Evolutionary conservation across 2,113 vertebrate species (phyloP), one percentile per base, ranked within the genome.

Genomic region (Uropsilus gracilis): DNA sequence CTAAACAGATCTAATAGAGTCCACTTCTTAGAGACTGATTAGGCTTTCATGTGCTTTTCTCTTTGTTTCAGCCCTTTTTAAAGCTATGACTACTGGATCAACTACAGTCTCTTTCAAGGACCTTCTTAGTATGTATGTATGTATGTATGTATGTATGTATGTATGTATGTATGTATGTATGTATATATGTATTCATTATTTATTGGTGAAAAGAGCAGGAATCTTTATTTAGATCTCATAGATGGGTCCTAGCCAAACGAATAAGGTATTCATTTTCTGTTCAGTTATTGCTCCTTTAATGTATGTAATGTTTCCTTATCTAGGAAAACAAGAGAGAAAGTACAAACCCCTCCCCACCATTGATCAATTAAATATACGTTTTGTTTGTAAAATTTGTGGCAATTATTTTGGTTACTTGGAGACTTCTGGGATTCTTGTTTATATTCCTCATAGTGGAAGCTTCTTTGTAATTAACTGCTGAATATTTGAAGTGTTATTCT

Each of bases 381-480:
- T 89, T 69, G 12, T 89, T 78, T 46, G 20, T 30, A 44, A 4
- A 55, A 39, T 48, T 89, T 69, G 39, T 94, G 24, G 14, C 12
- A 46, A 86, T 24, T 82, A 1, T 32, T 69, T 42, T 78, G 28
- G 28, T 5, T 91, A 30, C 50, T 53, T 90, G 26, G n/a, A 64
- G 30, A 81, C 14, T 80, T 87, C 7, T 50, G 9, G 3, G 55
- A 22, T 84, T 84, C 34, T 83, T 77, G n/a, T 71, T 78, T 87
- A 16, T 63, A 61, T 81, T 94, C n/a, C 86, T 64, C 28, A 82
- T 61, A 44, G 37, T 3, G 61, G 11, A 71, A 1, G 2, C 18
- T 68, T 88, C 88, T 86, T 48, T 84, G 14, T 72, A 77, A 26
- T 78, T 93, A 64, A 77, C 13, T 80, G 76, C 34, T 88, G 16